Evolutionary conservation across 2,888 invertebrate species (phyloP).

Genomic region (Charanyca ferruginea): DNA sequence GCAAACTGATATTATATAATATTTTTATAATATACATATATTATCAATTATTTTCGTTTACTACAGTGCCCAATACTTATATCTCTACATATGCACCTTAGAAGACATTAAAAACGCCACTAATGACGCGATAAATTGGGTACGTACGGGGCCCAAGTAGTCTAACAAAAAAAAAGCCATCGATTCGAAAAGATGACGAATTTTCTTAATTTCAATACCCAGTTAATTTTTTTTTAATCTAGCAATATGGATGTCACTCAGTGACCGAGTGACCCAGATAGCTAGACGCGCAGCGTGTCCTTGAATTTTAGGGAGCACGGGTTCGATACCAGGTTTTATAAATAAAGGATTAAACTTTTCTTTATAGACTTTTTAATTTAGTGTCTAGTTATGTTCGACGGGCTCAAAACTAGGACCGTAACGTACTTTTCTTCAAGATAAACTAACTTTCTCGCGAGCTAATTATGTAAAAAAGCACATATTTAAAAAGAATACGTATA

Average conservation of each 20-base stretch:
- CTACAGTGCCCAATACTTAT: no score
- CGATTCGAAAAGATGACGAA: no score
- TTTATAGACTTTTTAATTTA: not conserved
- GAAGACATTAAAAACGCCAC: no score
- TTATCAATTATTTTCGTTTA: no score
- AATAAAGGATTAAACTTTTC: not conserved
- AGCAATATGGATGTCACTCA: not conserved
- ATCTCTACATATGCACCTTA: no score
- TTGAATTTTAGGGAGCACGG: not conserved
- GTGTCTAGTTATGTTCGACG: not conserved
- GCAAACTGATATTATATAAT: no score
- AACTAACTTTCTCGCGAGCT: not conserved
- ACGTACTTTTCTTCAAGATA: not conserved
- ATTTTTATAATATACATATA: no score
- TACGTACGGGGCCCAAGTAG: no score
- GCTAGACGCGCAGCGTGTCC: not conserved
- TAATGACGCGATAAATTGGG: no score
- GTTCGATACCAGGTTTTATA: constrained; percentile 10
- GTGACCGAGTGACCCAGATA: constrained; percentile 9
- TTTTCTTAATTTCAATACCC: no score
- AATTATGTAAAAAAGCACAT: not conserved
- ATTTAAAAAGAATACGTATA: no score
- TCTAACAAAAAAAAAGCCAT: no score
- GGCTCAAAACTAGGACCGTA: not conserved
- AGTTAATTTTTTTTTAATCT: not conserved